phyloP scores from a whole-genome alignment of 2,797 vertebrate species.

The Cryptoblepharus egeriae region DNA sequence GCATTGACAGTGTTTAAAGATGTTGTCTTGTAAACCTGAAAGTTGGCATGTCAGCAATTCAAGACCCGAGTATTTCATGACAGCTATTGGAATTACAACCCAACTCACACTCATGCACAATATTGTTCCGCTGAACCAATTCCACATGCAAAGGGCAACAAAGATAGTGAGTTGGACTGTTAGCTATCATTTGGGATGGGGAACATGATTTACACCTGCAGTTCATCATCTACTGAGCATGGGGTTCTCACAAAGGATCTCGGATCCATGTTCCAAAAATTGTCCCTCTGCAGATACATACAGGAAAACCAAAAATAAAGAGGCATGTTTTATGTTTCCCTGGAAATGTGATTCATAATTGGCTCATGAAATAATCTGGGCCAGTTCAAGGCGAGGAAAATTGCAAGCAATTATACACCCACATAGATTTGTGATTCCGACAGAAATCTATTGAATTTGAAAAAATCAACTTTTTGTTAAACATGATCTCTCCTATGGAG shows the following conservation, averaged over 20 bases:
- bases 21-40: no score
- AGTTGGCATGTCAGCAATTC: no score
- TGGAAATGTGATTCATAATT: slow-evolving; percentile 20
- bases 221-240: background rate
- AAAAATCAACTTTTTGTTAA: slow-evolving; percentile 37
- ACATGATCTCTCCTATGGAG: slow-evolving; percentile 46
- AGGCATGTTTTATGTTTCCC: background rate
- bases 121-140: background rate
- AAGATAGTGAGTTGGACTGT: background rate
- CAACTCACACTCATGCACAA: no score
- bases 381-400: slow-evolving; percentile 47
- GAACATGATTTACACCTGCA: background rate
- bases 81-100: no score
- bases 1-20: no score
- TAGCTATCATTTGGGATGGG: background rate
- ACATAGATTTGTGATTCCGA: slow-evolving; percentile 50
- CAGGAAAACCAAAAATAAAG: background rate
- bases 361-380: slow-evolving; percentile 58
- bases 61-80: no score
- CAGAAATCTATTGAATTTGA: slow-evolving; percentile 59
- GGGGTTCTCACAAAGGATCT: background rate
- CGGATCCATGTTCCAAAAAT: background rate
- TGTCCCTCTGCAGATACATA: no score
- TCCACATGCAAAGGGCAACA: background rate
- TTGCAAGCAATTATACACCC: slow-evolving; percentile 44